Evolutionary conservation across 2,113 vertebrate genomes (phyloP).

Genomic region (Nycticorax nycticorax): DNA sequence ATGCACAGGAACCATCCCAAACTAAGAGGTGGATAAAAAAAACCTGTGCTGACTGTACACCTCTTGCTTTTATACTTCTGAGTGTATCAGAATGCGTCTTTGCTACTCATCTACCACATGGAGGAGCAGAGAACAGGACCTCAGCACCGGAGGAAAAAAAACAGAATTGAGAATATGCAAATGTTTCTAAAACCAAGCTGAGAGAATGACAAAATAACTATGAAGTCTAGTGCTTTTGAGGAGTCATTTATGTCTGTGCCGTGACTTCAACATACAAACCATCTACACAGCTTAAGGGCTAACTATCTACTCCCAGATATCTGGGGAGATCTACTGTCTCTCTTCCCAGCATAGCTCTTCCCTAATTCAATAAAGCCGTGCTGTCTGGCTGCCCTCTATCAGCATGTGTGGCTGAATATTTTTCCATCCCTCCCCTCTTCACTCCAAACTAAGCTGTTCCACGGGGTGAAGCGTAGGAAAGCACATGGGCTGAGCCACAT

Average conservation of each 20-base stretch:
- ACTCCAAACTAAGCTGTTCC: not conserved
- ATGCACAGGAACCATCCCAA: not conserved
- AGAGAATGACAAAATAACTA: not conserved
- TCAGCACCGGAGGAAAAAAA: not conserved
- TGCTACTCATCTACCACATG: fast-evolving
- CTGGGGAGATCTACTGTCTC: not conserved
- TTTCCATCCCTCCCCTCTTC: not conserved
- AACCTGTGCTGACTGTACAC: not conserved
- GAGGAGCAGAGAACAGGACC: not conserved
- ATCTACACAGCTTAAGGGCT: not conserved
- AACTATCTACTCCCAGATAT: not conserved
- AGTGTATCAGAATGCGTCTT: not conserved
- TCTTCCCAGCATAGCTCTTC: not conserved
- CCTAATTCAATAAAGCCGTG: not conserved
- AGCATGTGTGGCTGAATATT: not conserved
- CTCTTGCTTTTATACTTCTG: not conserved
- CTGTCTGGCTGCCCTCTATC: not conserved
- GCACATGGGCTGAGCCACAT: not conserved
- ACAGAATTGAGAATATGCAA: not conserved
- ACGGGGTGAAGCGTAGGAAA: not conserved
- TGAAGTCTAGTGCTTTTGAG: not conserved
- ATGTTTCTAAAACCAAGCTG: not conserved
- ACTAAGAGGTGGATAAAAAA: not conserved
- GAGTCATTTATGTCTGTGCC: not conserved
- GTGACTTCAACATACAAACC: not conserved